Percentiles rank a stretch among this genome's conserved stretches.
Conservation (phyloP, 2,797 vertebrate species). For the Gila robusta region DNA sequence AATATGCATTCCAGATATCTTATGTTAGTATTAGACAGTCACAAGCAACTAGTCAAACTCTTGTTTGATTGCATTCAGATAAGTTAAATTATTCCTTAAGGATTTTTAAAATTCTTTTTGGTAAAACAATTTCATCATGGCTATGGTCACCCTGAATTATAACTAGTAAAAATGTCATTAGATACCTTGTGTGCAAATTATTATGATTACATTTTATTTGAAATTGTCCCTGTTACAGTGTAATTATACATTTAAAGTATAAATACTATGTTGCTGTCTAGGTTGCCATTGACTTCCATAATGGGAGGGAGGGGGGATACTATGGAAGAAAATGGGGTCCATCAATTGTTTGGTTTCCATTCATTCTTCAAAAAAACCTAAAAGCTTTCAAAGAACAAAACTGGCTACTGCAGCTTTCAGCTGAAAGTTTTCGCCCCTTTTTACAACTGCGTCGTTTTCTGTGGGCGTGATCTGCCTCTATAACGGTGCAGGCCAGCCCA, state of each 20-base stretch:
- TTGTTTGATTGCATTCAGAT: neutral
- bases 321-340: too few relatives aligned
- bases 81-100: neutral
- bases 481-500: constrained; percentile 15
- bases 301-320: too few relatives aligned
- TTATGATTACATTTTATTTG: neutral
- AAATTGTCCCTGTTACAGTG: too few relatives aligned
- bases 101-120: neutral
- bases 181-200: neutral
- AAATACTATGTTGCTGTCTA: too few relatives aligned
- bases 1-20: too few relatives aligned
- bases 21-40: neutral
- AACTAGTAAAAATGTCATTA: neutral
- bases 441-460: constrained; percentile 15
- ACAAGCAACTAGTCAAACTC: neutral
- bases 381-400: neutral
- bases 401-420: neutral
- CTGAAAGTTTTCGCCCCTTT: neutral
- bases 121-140: neutral
- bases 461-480: constrained; percentile 30
- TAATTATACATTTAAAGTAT: too few relatives aligned
- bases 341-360: too few relatives aligned
- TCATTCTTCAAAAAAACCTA: too few relatives aligned
- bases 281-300: too few relatives aligned
- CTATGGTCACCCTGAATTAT: neutral